Percentiles rank a stretch among this genome's conserved stretches.
Conservation (phyloP, 2,888 invertebrate genomes). For the Argynnis bischoffii region DNA sequence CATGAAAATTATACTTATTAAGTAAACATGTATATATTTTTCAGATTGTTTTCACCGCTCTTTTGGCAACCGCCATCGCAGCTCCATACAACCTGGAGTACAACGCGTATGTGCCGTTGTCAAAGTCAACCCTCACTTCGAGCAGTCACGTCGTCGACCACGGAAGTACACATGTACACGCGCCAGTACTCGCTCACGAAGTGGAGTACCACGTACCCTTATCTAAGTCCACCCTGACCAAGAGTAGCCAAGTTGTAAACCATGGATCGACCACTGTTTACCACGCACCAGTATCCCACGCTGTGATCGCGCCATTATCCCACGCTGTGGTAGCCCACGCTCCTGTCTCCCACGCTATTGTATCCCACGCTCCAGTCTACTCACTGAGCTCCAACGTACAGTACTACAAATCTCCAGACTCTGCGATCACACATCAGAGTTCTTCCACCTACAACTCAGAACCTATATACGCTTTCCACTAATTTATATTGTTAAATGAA, state of each 20-base stretch:
- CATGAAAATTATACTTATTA: too few species aligned
- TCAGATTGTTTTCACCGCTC: slow-evolving; percentile 54
- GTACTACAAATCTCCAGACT: slow-evolving; percentile 58
- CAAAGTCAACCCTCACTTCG: slow-evolving; percentile 57
- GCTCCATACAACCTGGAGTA: slow-evolving; percentile 54
- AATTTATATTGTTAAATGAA: slow-evolving; percentile 8
- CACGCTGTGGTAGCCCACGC: slow-evolving; percentile 41
- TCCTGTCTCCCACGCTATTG: slow-evolving; percentile 34
- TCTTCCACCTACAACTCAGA: slow-evolving; percentile 65
- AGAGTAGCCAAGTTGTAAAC: slow-evolving; percentile 66
- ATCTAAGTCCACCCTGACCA: slow-evolving; percentile 52
- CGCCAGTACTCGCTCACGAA: slow-evolving; percentile 39
- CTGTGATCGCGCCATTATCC: slow-evolving; percentile 37
- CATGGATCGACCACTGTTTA: slow-evolving; percentile 54
- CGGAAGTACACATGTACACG: slow-evolving; percentile 55
- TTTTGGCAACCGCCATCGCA: slow-evolving; percentile 55
- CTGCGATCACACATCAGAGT: slow-evolving; percentile 77
- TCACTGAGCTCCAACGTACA: slow-evolving; percentile 19
- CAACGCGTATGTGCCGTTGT: slow-evolving; percentile 50
- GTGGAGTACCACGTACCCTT: slow-evolving; percentile 54
- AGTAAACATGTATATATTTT: slow-evolving; percentile 21
- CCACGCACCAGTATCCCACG: slow-evolving; percentile 41
- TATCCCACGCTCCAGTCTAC: slow-evolving; percentile 45
- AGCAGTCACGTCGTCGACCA: slow-evolving; percentile 59
- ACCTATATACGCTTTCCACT: slow-evolving; percentile 33